Base-by-base conservation (phyloP, 2,888 invertebrate genomes). In the Leptura quadrifasciata region DNA sequence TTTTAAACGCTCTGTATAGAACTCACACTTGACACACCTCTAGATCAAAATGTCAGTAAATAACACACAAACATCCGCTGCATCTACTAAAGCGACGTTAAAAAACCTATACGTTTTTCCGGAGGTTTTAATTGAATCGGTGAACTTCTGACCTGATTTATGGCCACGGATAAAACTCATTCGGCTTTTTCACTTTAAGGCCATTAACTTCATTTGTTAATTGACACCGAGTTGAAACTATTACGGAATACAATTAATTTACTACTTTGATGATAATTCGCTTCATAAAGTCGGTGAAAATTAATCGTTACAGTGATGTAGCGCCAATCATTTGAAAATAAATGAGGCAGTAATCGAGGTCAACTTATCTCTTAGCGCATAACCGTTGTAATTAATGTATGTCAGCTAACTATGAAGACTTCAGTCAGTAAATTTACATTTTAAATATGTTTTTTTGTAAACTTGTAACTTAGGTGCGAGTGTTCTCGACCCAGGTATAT, bases 241-340 rank as follows among this genome's bases (percentile, higher is more conserved):
- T 21, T 58, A 24, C 21, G n/a, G 27, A 15, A 58, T 27, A 47
- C 10, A n/a, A 15, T n/a, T 47, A n/a, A n/a, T 5, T 31, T 15
- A 47, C 0, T 3, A 6, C 47, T 47, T n/a, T 47, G 47, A n/a
- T n/a, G n/a, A 5, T n/a, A n/a, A 15, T 47, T 47, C n/a, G 5
- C 47, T 47, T n/a, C n/a, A n/a, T 47, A 47, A 47, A 47, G 47
- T 15, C 47, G 47, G 47, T 47, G 47, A 47, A 47, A n/a, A 47
- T 47, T 47, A 47, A n/a, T 47, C 15, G 47, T n/a, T 47, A 31
- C 6, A 8, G 6, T n/a, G 47, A 47, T 47, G n/a, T n/a, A n/a
- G 47, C n/a, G n/a, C 17, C n/a, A 47, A 12, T 47, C 3, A n/a
- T 47, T 47, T 47, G n/a, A n/a, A 47, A 47, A 47, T 47, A 47